Percentiles rank a stretch among this genome's conserved stretches.
These are phyloP conservation scores for Mastomys coucha DNA, from an alignment of 2,113 vertebrate species.

Conservation along the genomic window DNA sequence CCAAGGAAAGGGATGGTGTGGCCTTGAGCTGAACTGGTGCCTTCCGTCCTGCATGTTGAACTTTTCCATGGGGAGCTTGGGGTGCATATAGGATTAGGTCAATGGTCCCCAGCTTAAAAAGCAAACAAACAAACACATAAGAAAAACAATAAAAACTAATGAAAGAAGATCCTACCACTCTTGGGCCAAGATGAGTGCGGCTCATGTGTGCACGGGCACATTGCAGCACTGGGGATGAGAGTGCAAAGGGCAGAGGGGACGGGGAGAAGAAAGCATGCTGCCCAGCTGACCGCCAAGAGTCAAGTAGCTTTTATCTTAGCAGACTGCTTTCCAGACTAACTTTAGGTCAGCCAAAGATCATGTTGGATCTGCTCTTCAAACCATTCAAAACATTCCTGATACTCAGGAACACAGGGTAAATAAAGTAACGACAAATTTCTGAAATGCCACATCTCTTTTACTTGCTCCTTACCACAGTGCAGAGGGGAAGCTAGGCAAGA, in stretches of 20 bases:
- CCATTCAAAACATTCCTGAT: constrained; percentile 26
- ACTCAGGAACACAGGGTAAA: constrained; percentile 47
- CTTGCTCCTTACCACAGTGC: constrained; percentile 2
- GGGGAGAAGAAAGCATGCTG: constrained; percentile 48
- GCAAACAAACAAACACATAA: constrained; percentile 37
- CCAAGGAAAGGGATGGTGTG: constrained; percentile 70
- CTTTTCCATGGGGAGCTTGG: constrained; percentile 82
- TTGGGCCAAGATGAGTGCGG: constrained; percentile 59
- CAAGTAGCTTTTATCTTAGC: constrained; percentile 38
- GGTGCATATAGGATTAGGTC: constrained; percentile 78
- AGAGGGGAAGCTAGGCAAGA: constrained; percentile 23
- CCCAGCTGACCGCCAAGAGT: constrained; percentile 51
- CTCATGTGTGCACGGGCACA: neutral
- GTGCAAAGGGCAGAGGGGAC: constrained; percentile 45
- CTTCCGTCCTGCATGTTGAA: constrained; percentile 68
- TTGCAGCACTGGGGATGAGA: constrained; percentile 1
- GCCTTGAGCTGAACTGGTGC: constrained; percentile 42
- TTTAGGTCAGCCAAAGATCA: constrained; percentile 55
- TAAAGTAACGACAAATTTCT: constrained; percentile 54
- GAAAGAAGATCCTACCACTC: constrained; percentile 66
- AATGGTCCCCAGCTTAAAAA: constrained; percentile 74
- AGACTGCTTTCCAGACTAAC: constrained; percentile 36
- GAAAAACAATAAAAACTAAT: constrained; percentile 2
- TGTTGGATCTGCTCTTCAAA: constrained; percentile 9
- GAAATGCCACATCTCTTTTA: constrained; percentile 24